These are phyloP conservation scores for Engystomops pustulosus DNA, from an alignment of 2,113 vertebrate species.

Conservation along the genomic window DNA sequence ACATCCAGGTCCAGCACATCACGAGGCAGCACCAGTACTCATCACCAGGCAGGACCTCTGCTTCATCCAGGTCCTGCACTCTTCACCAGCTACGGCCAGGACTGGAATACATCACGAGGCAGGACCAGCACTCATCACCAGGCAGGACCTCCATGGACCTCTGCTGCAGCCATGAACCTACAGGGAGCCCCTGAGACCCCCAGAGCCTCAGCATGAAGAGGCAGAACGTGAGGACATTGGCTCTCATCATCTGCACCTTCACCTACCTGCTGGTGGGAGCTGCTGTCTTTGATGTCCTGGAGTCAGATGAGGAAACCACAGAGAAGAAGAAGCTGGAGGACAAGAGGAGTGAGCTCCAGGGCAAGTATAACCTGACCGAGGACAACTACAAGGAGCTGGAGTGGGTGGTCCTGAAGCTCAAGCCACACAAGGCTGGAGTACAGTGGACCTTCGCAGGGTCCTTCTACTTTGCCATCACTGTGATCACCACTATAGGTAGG, in stretches of 20 bases:
- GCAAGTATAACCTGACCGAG: slow-evolving; percentile 86
- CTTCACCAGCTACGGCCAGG: too few relatives aligned
- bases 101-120: too few relatives aligned
- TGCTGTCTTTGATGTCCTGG: slow-evolving; percentile 91
- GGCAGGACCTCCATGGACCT: background rate
- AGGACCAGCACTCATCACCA: slow-evolving; percentile 54
- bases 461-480: slow-evolving; percentile 97
- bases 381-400: slow-evolving; percentile 83
- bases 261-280: slow-evolving; percentile 94
- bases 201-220: slow-evolving; percentile 87
- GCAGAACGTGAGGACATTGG: slow-evolving; percentile 93
- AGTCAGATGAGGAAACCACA: slow-evolving; percentile 83
- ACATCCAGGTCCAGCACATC: too few relatives aligned
- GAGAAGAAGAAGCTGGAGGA: slow-evolving; percentile 76
- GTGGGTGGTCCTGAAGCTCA: slow-evolving; percentile 86
- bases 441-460: slow-evolving; percentile 95
- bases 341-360: slow-evolving; percentile 75
- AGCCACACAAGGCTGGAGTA: slow-evolving; percentile 92
- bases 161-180: slow-evolving; percentile 78
- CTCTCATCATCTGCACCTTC: slow-evolving; percentile 93
- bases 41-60: slow-evolving; percentile 55
- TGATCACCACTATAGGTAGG: slow-evolving; percentile 96
- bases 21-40: slow-evolving; percentile 62
- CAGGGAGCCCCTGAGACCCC: slow-evolving; percentile 63
- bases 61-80: too few relatives aligned